Evolutionary conservation across 2,888 invertebrate species (phyloP).

Genomic region (Harpalus rubripes): DNA sequence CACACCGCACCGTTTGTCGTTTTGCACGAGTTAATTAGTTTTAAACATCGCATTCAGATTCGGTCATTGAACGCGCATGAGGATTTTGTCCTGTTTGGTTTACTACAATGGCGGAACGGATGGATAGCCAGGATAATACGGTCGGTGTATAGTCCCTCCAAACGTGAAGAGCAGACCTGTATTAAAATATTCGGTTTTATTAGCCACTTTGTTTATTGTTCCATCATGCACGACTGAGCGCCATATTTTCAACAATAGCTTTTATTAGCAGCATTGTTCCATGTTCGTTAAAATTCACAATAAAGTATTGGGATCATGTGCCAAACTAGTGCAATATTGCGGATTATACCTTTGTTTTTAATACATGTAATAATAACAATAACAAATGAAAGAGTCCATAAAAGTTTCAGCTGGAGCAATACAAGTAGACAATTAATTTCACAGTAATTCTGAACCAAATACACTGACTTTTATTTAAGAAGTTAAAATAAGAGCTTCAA

Average conservation of each 20-base stretch:
- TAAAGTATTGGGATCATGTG: constrained; percentile 2
- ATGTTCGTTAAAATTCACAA: constrained; percentile 37
- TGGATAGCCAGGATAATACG: constrained; percentile 36
- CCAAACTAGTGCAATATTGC: not conserved
- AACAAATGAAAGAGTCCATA: not conserved
- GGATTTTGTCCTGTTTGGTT: constrained; percentile 38
- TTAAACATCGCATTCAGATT: constrained; percentile 65
- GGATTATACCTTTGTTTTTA: not conserved
- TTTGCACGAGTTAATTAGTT: constrained; percentile 66
- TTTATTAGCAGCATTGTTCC: constrained; percentile 30
- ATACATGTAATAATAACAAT: not conserved
- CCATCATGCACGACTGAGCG: not conserved
- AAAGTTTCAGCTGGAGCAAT: not conserved
- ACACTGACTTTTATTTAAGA: too few relatives aligned
- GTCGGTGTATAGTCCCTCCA: not conserved
- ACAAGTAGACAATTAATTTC: not conserved
- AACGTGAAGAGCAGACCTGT: constrained; percentile 21
- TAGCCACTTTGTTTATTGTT: constrained; percentile 33
- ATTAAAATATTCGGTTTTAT: constrained; percentile 50
- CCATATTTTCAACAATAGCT: constrained; percentile 41
- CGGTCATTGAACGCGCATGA: constrained; percentile 55
- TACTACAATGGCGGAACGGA: constrained; percentile 46
- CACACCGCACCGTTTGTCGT: constrained; percentile 57
- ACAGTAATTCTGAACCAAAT: not conserved
- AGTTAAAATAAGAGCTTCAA: too few relatives aligned